Percentiles rank a stretch among this genome's conserved stretches.
Evolutionary conservation across 2,113 vertebrate genomes (phyloP).

Genomic region (Oreochromis aureus): DNA sequence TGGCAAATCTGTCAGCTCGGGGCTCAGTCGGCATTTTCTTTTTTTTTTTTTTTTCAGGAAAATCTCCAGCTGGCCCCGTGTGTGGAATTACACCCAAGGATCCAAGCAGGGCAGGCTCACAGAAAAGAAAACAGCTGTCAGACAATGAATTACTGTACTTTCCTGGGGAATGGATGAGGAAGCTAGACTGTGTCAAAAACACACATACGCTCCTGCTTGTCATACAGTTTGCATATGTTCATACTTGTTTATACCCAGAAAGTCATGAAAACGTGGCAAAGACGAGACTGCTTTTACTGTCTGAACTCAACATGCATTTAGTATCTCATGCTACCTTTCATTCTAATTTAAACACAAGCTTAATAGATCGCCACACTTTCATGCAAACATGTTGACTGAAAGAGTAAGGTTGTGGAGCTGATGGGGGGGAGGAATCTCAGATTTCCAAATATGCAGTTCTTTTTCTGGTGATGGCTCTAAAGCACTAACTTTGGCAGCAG

Average conservation of each 20-base stretch:
- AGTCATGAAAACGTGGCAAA: background rate
- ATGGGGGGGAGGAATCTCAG: background rate
- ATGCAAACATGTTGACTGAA: background rate
- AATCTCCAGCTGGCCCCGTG: slow-evolving; percentile 64
- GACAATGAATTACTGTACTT: slow-evolving; percentile 66
- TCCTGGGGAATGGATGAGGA: slow-evolving; percentile 54
- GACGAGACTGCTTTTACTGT: background rate
- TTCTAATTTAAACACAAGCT: background rate
- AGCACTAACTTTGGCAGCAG: slow-evolving; percentile 33
- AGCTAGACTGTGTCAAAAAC: slow-evolving; percentile 31
- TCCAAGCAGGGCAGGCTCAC: slow-evolving; percentile 45
- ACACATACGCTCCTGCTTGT: background rate
- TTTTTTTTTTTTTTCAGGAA: slow-evolving; percentile 39
- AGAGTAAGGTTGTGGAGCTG: background rate
- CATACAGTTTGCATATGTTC: background rate
- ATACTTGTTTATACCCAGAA: background rate
- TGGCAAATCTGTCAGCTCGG: slow-evolving; percentile 24
- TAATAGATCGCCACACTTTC: background rate
- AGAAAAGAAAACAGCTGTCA: slow-evolving; percentile 77
- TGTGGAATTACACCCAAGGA: slow-evolving; percentile 68
- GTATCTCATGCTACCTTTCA: background rate
- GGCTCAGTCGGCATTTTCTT: background rate
- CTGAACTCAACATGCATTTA: background rate
- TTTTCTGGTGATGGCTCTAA: slow-evolving; percentile 18
- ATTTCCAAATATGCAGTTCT: slow-evolving; percentile 41